Evolutionary conservation across 2,113 vertebrate genomes (phyloP), one percentile per base, ranked within the genome.

Genomic region (Dascyllus trimaculatus): DNA sequence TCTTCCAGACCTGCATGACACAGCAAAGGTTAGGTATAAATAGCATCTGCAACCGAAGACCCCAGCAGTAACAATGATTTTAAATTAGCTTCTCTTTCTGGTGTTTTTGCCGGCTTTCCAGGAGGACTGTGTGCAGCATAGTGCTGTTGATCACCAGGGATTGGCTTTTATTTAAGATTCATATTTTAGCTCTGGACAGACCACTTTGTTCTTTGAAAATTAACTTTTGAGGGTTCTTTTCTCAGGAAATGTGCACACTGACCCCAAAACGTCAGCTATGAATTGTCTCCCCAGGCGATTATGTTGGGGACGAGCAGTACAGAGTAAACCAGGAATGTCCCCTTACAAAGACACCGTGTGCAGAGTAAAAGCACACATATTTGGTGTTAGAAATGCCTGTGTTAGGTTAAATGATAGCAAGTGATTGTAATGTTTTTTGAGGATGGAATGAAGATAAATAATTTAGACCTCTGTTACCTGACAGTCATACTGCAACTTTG

Each of bases 241-340:
- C 25, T 58, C 53, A 46, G 58, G 58, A 60, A 53, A 22, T 49
- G 65, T 52, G 43, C 58, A 57, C 51, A 51, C 10, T 71, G 71
- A 64, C 79, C 71, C 80, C 61, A 86, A 79, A 79, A 86, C 43
- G 75, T 86, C 80, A 79, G 61, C 54, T 51, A 46, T 4, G 43
- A 29, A 58, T 71, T 62, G 24, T 40, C 22, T 66, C 17, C 26
- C 40, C 17, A 1, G 29, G 63, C 38, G 64, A 64, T 81, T 22
- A 35, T 56, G 59, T 22, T 24, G 46, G 35, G 65, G 62, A 63
- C 72, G 46, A 52, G 25, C 52, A 18, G 71, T 25, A 65, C 45
- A 45, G 52, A 64, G 58, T 29, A 22, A 45, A 40, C 26, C 54
- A 29, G 53, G 13, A 53, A 48, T 29, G 46, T 43, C 13, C 40